Evolutionary conservation across 2,888 invertebrate species (phyloP).

Genomic region (Drosophila neotestacea): DNA sequence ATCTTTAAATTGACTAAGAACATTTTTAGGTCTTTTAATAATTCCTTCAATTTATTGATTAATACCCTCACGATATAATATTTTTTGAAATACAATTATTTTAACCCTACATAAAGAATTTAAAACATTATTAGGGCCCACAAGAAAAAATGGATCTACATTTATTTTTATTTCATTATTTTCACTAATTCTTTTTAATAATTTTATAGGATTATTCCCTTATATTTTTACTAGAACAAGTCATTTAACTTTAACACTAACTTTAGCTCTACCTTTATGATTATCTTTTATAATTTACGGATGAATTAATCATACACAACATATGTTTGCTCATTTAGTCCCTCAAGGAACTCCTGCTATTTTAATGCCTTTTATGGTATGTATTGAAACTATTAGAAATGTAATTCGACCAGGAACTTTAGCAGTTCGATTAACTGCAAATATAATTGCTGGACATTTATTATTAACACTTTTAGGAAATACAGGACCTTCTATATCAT

Average conservation of each 20-base stretch:
- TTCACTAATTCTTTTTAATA: constrained; percentile 88
- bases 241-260: constrained; percentile 87
- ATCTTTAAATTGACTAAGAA: constrained; percentile 88
- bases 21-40: constrained; percentile 86
- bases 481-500: constrained; percentile 77
- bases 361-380: constrained; percentile 90
- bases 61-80: constrained; percentile 86
- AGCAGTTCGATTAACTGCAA: constrained; percentile 90
- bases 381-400: constrained; percentile 91
- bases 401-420: constrained; percentile 89
- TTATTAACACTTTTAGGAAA: constrained; percentile 87
- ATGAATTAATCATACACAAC: constrained; percentile 88
- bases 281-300: constrained; percentile 88
- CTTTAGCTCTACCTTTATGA: constrained; percentile 88
- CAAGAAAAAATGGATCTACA: constrained; percentile 86
- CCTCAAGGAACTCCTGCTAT: constrained; percentile 88
- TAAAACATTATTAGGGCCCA: constrained; percentile 85
- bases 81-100: constrained; percentile 86
- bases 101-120: constrained; percentile 61
- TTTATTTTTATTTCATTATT: constrained; percentile 85
- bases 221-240: constrained; percentile 90
- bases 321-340: constrained; percentile 89
- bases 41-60: constrained; percentile 87
- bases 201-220: constrained; percentile 84
- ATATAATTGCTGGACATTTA: constrained; percentile 91